phyloP scores from a whole-genome alignment of 2,797 vertebrate genomes.

The Mormyrus proboscirostris region DNA sequence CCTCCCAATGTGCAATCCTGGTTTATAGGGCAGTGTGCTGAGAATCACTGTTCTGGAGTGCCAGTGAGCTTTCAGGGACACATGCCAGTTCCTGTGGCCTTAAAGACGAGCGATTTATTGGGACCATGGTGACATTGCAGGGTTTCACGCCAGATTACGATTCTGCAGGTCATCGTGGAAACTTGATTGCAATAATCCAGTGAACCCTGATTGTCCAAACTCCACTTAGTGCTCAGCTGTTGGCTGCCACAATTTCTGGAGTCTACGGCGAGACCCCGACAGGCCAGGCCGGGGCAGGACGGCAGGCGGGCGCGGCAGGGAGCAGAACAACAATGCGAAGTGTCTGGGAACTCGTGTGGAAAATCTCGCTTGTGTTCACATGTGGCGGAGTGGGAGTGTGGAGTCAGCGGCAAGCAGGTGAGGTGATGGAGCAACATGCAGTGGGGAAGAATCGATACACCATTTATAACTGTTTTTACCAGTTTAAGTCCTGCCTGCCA shows the following conservation, averaged over 20 bases:
- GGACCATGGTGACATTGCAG: background rate
- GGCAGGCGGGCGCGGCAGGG: background rate
- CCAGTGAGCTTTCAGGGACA: background rate
- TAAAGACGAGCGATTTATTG: background rate
- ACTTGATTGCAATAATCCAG: background rate
- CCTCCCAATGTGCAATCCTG: background rate
- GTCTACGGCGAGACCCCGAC: background rate
- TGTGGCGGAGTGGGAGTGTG: background rate
- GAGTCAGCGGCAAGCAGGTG: background rate
- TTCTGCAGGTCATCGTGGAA: background rate
- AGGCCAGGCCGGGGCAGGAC: background rate
- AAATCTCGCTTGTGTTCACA: background rate
- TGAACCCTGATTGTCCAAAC: background rate
- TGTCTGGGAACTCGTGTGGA: background rate
- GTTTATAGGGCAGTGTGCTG: background rate
- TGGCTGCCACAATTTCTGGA: background rate
- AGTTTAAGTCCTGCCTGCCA: constrained; percentile 42
- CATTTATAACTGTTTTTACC: constrained; percentile 44
- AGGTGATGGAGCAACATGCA: constrained; percentile 30
- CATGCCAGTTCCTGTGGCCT: background rate
- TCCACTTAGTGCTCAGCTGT: background rate
- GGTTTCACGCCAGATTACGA: background rate
- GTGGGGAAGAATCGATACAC: constrained; percentile 51
- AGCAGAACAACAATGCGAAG: background rate
- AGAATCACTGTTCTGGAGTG: background rate